These are phyloP conservation scores for Drosophila mojavensis DNA, from an alignment of 1,140 invertebrate species.

Conservation along the genomic window DNA sequence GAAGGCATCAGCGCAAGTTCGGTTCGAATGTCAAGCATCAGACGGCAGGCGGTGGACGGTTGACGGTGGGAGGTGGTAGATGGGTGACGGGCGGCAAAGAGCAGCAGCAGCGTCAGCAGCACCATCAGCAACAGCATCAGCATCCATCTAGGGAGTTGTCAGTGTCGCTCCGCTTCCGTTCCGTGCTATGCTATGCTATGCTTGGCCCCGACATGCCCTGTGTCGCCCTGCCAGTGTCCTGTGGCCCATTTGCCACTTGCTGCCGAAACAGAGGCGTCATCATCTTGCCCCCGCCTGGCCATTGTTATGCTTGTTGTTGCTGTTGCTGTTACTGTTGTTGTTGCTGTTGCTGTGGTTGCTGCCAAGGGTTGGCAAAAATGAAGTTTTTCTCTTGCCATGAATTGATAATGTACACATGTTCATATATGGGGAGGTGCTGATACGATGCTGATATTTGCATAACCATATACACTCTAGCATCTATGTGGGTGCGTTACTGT, in stretches of 20 bases:
- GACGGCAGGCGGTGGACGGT: conserved; percentile 7
- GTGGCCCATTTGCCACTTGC: conserved; percentile 70
- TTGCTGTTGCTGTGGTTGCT: conserved; percentile 38
- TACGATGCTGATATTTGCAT: conserved; percentile 72
- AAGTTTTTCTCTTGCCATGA: conserved; percentile 82
- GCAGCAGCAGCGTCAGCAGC: conserved; percentile 16
- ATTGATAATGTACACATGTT: conserved; percentile 83
- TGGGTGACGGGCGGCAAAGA: not conserved
- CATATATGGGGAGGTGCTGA: conserved; percentile 59
- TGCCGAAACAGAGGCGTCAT: conserved; percentile 76
- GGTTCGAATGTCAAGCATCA: conserved; percentile 77
- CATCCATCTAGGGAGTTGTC: conserved; percentile 76
- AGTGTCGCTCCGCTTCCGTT: conserved; percentile 44
- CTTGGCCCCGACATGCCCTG: conserved; percentile 23
- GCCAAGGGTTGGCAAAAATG: conserved; percentile 67
- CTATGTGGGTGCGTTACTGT: conserved; percentile 45
- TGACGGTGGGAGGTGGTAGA: not conserved
- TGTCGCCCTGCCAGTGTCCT: conserved; percentile 52
- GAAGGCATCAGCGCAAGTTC: conserved; percentile 72
- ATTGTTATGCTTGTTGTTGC: conserved; percentile 38
- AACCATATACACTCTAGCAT: conserved; percentile 48
- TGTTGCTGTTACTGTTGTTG: conserved; percentile 1
- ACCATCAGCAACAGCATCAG: conserved; percentile 14
- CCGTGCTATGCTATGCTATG: conserved; percentile 37
- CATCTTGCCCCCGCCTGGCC: conserved; percentile 47